Evolutionary conservation across 2,888 invertebrate species (phyloP).

Genomic region (Eledona agricola): DNA sequence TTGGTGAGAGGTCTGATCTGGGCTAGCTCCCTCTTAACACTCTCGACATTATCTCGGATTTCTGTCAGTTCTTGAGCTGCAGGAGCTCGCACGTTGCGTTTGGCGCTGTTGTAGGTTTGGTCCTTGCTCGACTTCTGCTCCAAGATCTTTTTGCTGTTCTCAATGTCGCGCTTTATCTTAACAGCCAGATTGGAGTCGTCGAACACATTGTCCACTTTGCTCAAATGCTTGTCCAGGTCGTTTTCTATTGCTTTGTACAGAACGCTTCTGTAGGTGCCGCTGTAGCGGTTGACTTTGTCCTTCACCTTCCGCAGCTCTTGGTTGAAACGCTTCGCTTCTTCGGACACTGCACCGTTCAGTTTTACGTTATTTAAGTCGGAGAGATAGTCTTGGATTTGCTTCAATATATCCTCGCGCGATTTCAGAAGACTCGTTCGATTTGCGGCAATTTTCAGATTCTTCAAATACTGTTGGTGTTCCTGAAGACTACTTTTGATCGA

Average conservation of each 20-base stretch:
- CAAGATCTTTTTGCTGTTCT: conserved; percentile 47
- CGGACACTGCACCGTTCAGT: background rate
- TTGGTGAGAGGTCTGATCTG: conserved; percentile 36
- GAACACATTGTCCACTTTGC: conserved; percentile 39
- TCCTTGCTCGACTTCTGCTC: conserved; percentile 45
- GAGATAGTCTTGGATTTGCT: conserved; percentile 36
- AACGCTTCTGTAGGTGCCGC: conserved; percentile 47
- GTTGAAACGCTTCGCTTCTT: conserved; percentile 29
- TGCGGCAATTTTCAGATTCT: conserved; percentile 9
- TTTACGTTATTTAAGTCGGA: conserved; percentile 1
- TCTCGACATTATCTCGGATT: conserved; percentile 43
- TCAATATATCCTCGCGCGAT: conserved; percentile 37
- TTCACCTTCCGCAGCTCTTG: conserved; percentile 40
- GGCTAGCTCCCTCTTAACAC: conserved; percentile 43
- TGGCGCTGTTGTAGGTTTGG: conserved; percentile 35
- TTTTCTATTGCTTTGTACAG: conserved; percentile 48
- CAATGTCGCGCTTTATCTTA: conserved; percentile 42
- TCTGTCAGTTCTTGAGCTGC: conserved; percentile 28
- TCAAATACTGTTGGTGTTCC: conserved; percentile 16
- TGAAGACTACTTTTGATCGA: conserved; percentile 11
- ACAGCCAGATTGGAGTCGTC: conserved; percentile 36
- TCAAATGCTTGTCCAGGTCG: conserved; percentile 43
- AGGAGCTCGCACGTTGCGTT: conserved; percentile 5
- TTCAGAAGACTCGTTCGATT: conserved; percentile 3
- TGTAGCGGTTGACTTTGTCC: conserved; percentile 46